These are phyloP conservation scores for human (Homo sapiens) DNA, from an alignment of 2,113 vertebrate genomes.

Conservation along the genomic window GRCh38 chr21:33220001-33220500, in stretches of 20 bases:
- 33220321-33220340: not conserved
- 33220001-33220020: too few relatives aligned
- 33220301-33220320: not conserved
- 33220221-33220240: not conserved
- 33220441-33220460: too few relatives aligned
- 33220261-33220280: not conserved
- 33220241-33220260: not conserved
- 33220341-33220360: not conserved
- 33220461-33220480: too few relatives aligned
- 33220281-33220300: not conserved
- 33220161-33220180: not conserved
- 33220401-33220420: too few relatives aligned
- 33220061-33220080: too few relatives aligned
- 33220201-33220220: not conserved
- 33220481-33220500: too few relatives aligned
- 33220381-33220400: too few relatives aligned
- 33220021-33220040: too few relatives aligned
- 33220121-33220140: not conserved
- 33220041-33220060: too few relatives aligned
- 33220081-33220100: not conserved
- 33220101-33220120: not conserved
- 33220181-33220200: not conserved
- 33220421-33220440: too few relatives aligned
- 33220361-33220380: not conserved
- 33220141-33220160: not conserved